Evolutionary conservation across 1,140 invertebrate species (phyloP).

Genomic region (Homarus americanus): DNA sequence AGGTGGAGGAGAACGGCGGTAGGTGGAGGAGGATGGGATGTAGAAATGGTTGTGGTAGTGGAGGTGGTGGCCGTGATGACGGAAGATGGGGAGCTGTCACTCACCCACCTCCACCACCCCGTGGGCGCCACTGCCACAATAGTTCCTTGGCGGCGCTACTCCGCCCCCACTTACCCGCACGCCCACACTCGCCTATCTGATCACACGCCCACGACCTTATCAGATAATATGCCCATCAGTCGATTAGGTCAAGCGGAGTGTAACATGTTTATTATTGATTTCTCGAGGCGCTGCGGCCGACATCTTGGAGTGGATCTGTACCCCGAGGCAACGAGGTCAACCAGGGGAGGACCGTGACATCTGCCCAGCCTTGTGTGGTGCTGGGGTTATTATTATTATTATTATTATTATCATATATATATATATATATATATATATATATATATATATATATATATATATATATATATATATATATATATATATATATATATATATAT

Average conservation of each 20-base stretch:
- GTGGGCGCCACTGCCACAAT: conserved; percentile 20
- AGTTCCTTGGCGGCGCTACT: not conserved
- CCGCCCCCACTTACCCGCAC: conserved; percentile 41
- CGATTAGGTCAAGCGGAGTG: conserved; percentile 13
- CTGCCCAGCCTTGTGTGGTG: not conserved
- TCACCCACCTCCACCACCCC: not conserved
- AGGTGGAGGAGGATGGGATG: not conserved
- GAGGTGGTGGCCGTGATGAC: not conserved
- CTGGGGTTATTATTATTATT: not conserved
- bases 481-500: conserved; percentile 40
- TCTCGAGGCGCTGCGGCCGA: not conserved
- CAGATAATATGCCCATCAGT: conserved; percentile 45
- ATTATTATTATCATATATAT: not conserved
- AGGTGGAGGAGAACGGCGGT: no score
- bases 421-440: not conserved
- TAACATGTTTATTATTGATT: conserved; percentile 52
- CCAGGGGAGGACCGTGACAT: not conserved
- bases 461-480: conserved; percentile 38
- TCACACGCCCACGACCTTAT: conserved; percentile 20
- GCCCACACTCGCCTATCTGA: conserved; percentile 10
- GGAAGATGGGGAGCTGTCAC: not conserved
- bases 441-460: not conserved
- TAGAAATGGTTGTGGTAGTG: not conserved
- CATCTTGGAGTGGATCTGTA: not conserved
- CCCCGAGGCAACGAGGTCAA: not conserved